Conservation (phyloP, 2,888 invertebrate genomes). For the Caenorhabditis uteleia region DNA sequence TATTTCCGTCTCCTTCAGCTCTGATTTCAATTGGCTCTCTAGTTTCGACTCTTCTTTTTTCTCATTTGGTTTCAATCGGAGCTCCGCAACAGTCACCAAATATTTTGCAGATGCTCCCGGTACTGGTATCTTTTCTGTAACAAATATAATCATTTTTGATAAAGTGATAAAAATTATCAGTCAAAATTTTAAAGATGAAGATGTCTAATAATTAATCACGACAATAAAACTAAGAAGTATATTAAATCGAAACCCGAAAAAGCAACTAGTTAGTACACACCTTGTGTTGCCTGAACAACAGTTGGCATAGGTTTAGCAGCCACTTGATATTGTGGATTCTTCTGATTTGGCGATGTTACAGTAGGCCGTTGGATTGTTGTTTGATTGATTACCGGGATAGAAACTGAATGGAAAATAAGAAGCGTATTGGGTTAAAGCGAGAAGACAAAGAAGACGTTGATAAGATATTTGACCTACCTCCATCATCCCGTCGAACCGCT, state of each 20-base stretch:
- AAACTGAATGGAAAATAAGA: no score
- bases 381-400: slow-evolving; percentile 9
- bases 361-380: slow-evolving; percentile 19
- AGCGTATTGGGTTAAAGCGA: no score
- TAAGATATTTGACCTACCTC: slow-evolving; percentile 27
- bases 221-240: slow-evolving; percentile 1
- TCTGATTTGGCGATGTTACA: slow-evolving; percentile 23
- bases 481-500: slow-evolving; percentile 43
- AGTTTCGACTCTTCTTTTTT: slow-evolving; percentile 24
- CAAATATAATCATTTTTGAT: no score
- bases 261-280: slow-evolving; percentile 10
- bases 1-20: slow-evolving; percentile 23
- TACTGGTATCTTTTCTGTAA: slow-evolving; percentile 38
- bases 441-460: background rate
- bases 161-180: no score
- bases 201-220: no score
- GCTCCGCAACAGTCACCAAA: slow-evolving; percentile 50
- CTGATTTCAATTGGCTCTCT: slow-evolving; percentile 29
- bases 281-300: slow-evolving; percentile 29
- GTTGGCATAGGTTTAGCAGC: slow-evolving; percentile 25
- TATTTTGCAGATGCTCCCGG: slow-evolving; percentile 42
- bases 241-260: slow-evolving; percentile 2
- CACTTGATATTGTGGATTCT: slow-evolving; percentile 36
- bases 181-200: no score
- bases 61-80: slow-evolving; percentile 30